Conservation (phyloP, 2,113 vertebrate species). For the Maccullochella peelii region DNA sequence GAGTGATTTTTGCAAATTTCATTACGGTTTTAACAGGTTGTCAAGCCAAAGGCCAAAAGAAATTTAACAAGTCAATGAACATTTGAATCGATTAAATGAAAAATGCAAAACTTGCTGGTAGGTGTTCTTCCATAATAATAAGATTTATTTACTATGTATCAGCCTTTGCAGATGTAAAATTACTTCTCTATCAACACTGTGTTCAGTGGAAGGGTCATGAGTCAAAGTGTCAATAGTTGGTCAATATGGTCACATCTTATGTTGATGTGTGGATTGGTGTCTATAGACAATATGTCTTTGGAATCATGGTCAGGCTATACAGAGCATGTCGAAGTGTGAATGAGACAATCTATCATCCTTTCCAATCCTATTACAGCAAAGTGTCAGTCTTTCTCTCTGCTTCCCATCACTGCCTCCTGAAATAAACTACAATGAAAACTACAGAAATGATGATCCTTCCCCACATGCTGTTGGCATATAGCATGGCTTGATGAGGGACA, state of each 20-base stretch:
- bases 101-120: background rate
- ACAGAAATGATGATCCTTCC: constrained; percentile 28
- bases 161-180: background rate
- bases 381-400: constrained; percentile 59
- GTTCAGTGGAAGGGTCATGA: constrained; percentile 3
- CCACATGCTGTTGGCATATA: background rate
- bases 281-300: constrained; percentile 57
- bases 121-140: background rate
- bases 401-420: constrained; percentile 52
- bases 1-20: background rate
- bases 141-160: background rate
- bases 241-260: constrained; percentile 14
- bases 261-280: constrained; percentile 19
- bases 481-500: background rate
- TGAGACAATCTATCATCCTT: constrained; percentile 72
- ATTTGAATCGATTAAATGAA: background rate
- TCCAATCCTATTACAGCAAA: constrained; percentile 66
- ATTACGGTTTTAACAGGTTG: background rate
- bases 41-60: background rate
- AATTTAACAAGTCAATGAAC: background rate
- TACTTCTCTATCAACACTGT: background rate
- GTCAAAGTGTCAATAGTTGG: constrained; percentile 4
- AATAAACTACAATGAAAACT: constrained; percentile 49
- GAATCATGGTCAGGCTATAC: constrained; percentile 56
- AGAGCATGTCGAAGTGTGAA: constrained; percentile 72